phyloP scores from a whole-genome alignment of 2,888 invertebrate genomes.

The Leptopilina drosophilae region DNA sequence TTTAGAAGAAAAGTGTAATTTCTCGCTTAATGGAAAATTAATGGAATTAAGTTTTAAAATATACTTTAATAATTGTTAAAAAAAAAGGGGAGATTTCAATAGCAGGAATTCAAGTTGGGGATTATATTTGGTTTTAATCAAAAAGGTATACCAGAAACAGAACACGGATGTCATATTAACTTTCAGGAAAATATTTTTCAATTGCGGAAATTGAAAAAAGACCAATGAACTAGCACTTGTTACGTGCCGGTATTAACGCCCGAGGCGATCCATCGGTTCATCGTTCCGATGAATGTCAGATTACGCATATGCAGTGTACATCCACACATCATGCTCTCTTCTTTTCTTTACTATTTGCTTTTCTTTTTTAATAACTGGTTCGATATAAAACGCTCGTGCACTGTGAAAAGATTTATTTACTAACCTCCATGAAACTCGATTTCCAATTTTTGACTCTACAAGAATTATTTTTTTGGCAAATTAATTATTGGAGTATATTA shows the following conservation, averaged over 20 bases:
- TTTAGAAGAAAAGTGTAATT: background rate
- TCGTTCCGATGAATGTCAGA: slow-evolving; percentile 2
- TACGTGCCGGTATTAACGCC: slow-evolving; percentile 62
- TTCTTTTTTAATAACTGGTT: slow-evolving; percentile 10
- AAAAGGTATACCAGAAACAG: slow-evolving; percentile 53
- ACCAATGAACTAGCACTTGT: slow-evolving; percentile 43
- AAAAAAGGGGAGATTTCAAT: too few species aligned
- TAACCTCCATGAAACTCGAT: background rate
- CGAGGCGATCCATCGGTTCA: slow-evolving; percentile 58
- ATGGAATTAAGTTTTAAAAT: too few species aligned
- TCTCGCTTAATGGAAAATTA: too few species aligned
- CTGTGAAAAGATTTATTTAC: background rate
- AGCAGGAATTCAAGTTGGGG: background rate
- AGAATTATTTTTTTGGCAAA: too few species aligned
- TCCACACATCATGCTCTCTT: slow-evolving; percentile 2
- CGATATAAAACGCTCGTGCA: background rate
- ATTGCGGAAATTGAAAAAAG: slow-evolving; percentile 47
- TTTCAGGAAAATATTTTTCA: slow-evolving; percentile 66
- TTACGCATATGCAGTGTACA: background rate
- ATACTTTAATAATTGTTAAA: too few species aligned
- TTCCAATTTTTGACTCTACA: background rate
- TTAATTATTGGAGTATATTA: too few species aligned
- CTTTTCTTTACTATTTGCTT: slow-evolving; percentile 33
- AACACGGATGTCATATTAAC: slow-evolving; percentile 61
- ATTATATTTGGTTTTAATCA: slow-evolving; percentile 57